A percentile compares a stretch with the other conserved stretches of the same genome.
Conservation (phyloP, 2,888 invertebrate species). For the Unio pictorum region DNA sequence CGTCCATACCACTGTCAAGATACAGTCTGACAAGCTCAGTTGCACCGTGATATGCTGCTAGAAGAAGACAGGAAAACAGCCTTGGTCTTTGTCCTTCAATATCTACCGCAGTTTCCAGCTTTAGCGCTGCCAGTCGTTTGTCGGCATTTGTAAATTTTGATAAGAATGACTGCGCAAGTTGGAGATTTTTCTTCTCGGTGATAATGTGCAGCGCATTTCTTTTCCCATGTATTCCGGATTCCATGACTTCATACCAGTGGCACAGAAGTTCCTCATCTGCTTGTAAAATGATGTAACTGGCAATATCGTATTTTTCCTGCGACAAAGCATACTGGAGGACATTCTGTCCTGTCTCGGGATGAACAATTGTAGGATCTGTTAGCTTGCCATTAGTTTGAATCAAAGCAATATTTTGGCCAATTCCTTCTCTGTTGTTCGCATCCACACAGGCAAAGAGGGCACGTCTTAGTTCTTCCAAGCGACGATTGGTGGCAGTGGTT, state of each 20-base stretch:
- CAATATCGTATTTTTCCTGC: conserved; percentile 29
- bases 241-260: conserved; percentile 40
- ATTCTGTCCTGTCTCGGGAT: conserved; percentile 42
- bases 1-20: conserved; percentile 41
- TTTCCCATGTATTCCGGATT: conserved; percentile 42
- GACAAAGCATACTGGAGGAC: conserved; percentile 51
- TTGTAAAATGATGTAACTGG: conserved; percentile 26
- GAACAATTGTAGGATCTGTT: conserved; percentile 6
- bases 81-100: conserved; percentile 65
- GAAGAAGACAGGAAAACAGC: conserved; percentile 55
- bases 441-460: too few relatives aligned
- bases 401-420: neutral
- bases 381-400: conserved; percentile 3
- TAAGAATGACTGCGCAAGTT: conserved; percentile 41
- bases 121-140: conserved; percentile 24
- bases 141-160: conserved; percentile 16
- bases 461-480: too few relatives aligned
- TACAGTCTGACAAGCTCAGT: conserved; percentile 41
- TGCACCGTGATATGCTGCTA: conserved; percentile 56
- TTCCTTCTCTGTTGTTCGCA: too few relatives aligned
- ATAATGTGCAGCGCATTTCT: conserved; percentile 61
- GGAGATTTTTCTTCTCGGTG: conserved; percentile 52
- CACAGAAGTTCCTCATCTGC: conserved; percentile 29
- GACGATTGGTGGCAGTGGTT: conserved; percentile 11
- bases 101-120: conserved; percentile 53